Percentiles rank a stretch among this genome's conserved stretches.
Evolutionary conservation across 30 jellyfish, hydroid and myxozoan genomes (phyloP).

Genomic region (Aurelia sp.): DNA sequence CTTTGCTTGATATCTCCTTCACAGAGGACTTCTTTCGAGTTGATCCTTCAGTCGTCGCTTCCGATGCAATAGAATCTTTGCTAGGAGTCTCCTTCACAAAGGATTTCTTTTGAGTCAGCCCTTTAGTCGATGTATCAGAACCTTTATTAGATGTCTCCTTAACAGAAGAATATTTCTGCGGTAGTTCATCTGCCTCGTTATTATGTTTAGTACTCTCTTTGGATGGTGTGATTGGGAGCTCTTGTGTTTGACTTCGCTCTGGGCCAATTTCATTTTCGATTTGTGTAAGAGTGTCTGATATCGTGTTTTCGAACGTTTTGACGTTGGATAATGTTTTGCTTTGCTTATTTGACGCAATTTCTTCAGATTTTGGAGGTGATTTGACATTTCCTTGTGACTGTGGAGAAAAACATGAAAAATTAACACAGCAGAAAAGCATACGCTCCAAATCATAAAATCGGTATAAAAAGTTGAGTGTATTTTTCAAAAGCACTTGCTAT

Average conservation of each 20-base stretch:
- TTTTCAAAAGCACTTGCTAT: too few relatives aligned
- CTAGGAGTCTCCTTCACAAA: background rate
- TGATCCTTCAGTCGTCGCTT: background rate
- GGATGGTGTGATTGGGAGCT: slow-evolving; percentile 6
- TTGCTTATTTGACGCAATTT: background rate
- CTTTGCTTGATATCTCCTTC: too few relatives aligned
- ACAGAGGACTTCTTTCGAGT: background rate
- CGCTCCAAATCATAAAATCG: too few relatives aligned
- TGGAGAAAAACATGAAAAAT: background rate
- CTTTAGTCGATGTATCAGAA: background rate
- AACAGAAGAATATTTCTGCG: slow-evolving; percentile 18
- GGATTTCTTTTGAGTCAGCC: background rate
- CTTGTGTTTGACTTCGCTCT: slow-evolving; percentile 44
- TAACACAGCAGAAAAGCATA: too few relatives aligned
- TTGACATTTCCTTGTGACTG: slow-evolving; percentile 43
- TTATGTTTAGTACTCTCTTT: background rate
- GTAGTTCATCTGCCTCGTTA: background rate
- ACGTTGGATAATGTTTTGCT: too few relatives aligned
- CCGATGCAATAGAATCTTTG: too few relatives aligned
- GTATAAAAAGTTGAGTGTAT: too few relatives aligned
- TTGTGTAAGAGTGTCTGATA: background rate
- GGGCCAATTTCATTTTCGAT: background rate
- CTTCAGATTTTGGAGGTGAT: slow-evolving; percentile 38
- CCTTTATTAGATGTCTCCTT: background rate
- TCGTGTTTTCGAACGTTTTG: too few relatives aligned